Conservation (phyloP, 1,140 invertebrate species). For the Drosophila miranda region DNA sequence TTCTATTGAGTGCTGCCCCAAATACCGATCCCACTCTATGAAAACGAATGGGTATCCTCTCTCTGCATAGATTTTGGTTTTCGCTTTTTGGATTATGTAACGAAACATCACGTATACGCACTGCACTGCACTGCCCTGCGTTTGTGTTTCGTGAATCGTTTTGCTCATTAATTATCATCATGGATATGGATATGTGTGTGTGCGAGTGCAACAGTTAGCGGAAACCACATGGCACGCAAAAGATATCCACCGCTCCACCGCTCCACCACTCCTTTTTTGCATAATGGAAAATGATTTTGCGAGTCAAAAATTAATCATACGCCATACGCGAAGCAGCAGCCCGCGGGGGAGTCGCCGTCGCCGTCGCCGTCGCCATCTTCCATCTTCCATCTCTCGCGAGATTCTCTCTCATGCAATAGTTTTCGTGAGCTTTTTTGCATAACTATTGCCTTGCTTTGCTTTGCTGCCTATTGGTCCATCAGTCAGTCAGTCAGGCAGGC, state of each 20-base stretch:
- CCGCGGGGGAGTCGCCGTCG: conserved; percentile 34
- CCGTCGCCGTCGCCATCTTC: background rate
- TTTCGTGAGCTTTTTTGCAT: conserved; percentile 23
- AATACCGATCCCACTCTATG: too few relatives aligned
- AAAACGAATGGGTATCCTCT: too few relatives aligned
- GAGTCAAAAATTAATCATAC: conserved; percentile 61
- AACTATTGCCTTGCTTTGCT: conserved; percentile 12
- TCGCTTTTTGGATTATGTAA: conserved; percentile 1
- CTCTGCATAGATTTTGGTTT: background rate
- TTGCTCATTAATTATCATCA: conserved; percentile 60
- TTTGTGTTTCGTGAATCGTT: background rate
- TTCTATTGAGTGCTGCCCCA: too few relatives aligned
- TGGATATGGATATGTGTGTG: too few relatives aligned
- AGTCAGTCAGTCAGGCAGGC: conserved; percentile 30
- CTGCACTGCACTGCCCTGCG: background rate
- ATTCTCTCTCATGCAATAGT: conserved; percentile 1
- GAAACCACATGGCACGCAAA: conserved; percentile 31
- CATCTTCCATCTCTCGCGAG: too few relatives aligned
- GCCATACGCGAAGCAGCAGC: conserved; percentile 38
- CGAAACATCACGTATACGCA: conserved; percentile 47
- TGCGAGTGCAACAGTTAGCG: conserved; percentile 39
- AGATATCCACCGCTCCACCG: conserved; percentile 13
- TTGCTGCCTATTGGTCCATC: conserved; percentile 15
- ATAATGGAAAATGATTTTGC: conserved; percentile 39
- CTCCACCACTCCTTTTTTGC: conserved; percentile 39